A percentile compares a stretch with the other conserved stretches of the same genome.
phyloP scores from a whole-genome alignment of 2,113 vertebrate genomes.

The Ictalurus punctatus region DNA sequence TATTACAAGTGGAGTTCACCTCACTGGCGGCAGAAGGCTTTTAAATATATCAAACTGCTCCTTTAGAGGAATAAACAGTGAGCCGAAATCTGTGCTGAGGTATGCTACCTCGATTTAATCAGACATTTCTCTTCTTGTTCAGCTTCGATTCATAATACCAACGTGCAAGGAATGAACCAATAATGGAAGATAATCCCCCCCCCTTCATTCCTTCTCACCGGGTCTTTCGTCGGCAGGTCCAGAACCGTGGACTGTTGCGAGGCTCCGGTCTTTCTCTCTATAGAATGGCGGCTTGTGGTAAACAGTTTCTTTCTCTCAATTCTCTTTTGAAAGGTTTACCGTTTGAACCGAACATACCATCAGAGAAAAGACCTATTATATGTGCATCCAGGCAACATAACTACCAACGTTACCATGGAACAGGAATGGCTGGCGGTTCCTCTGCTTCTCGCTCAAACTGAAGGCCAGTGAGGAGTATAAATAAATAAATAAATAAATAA shows the following conservation, averaged over 20 bases:
- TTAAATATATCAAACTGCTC: not conserved
- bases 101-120: not conserved
- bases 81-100: not conserved
- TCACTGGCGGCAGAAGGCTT: not conserved
- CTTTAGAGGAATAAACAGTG: not conserved
- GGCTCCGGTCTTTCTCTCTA: not conserved
- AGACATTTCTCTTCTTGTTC: not conserved
- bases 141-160: not conserved
- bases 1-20: not conserved
- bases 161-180: not conserved
- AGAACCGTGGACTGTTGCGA: not conserved
- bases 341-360: not conserved
- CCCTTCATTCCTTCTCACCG: not conserved
- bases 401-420: not conserved
- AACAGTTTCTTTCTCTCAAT: not conserved
- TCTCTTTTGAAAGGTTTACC: not conserved
- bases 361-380: not conserved
- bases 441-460: not conserved
- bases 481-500: too few species aligned
- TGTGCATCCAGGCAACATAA: conserved; percentile 7
- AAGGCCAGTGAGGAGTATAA: not conserved
- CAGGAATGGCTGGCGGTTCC: not conserved
- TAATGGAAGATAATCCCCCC: not conserved
- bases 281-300: conserved; percentile 11
- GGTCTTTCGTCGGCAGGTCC: not conserved